These are phyloP conservation scores for Galendromus occidentalis DNA, from an alignment of 1,140 invertebrate species.

Conservation along the genomic window DNA sequence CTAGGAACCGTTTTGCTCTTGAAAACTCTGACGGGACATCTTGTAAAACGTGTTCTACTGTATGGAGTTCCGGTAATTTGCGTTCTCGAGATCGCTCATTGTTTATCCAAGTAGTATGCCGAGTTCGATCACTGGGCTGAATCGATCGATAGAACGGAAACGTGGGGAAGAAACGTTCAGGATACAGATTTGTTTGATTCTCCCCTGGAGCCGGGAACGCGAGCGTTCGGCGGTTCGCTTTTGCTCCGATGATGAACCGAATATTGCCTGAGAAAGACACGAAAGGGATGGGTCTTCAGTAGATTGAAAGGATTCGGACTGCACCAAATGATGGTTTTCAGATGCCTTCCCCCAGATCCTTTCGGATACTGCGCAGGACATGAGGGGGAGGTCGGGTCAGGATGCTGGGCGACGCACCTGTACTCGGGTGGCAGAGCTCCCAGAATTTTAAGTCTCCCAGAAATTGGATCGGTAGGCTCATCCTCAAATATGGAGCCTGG, in stretches of 20 bases:
- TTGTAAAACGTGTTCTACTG: too few relatives aligned
- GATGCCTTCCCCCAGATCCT: neutral
- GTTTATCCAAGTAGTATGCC: too few relatives aligned
- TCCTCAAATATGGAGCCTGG: conserved; percentile 4
- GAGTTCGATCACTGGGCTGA: too few relatives aligned
- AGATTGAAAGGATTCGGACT: neutral
- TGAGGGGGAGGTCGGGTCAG: neutral
- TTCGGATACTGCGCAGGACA: neutral
- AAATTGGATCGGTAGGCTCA: neutral
- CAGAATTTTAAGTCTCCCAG: neutral
- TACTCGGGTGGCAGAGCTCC: conserved; percentile 3
- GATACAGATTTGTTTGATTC: conserved; percentile 8
- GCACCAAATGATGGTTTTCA: neutral
- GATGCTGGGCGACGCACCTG: neutral
- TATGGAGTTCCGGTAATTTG: too few relatives aligned
- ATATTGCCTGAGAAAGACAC: conserved; percentile 1
- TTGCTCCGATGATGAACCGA: conserved; percentile 7
- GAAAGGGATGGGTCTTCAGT: neutral
- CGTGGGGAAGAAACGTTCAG: too few relatives aligned
- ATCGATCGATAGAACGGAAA: too few relatives aligned
- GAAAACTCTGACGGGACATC: too few relatives aligned
- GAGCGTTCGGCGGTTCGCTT: neutral
- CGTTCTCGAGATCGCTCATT: too few relatives aligned
- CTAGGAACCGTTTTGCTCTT: too few relatives aligned
- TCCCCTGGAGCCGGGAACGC: neutral